A percentile compares a stretch with the other conserved stretches of the same genome.
Evolutionary conservation across 2,797 vertebrate genomes (phyloP).

Genomic region (Siniperca scherzeri): DNA sequence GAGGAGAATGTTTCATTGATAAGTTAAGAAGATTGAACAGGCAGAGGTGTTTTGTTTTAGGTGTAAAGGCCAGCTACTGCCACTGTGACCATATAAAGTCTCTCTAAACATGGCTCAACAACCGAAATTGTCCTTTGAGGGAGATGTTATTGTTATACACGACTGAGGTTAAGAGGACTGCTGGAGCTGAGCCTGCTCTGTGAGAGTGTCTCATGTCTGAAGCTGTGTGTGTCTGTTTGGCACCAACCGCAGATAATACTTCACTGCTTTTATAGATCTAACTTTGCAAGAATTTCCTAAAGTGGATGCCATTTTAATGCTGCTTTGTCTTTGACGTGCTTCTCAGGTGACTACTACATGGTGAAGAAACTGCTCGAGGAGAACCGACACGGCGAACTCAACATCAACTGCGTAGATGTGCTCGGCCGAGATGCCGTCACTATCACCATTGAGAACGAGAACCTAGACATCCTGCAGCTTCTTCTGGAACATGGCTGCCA

Average conservation of each 20-base stretch:
- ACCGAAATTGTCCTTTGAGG: slow-evolving; percentile 72
- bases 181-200: slow-evolving; percentile 47
- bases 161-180: slow-evolving; percentile 30
- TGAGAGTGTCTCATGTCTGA: not conserved
- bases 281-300: not conserved
- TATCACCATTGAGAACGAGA: slow-evolving; percentile 98
- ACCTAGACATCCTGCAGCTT: slow-evolving; percentile 96
- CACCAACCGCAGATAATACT: not conserved
- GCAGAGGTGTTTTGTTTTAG: slow-evolving; percentile 7
- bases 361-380: slow-evolving; percentile 98
- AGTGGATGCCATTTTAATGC: not conserved
- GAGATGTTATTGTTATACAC: slow-evolving; percentile 77
- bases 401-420: slow-evolving; percentile 97
- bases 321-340: not conserved
- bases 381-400: slow-evolving; percentile 94
- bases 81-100: slow-evolving; percentile 84
- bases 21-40: slow-evolving; percentile 52
- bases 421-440: slow-evolving; percentile 96
- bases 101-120: slow-evolving; percentile 50
- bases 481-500: slow-evolving; percentile 97
- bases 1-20: slow-evolving; percentile 64
- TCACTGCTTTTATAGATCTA: slow-evolving; percentile 14
- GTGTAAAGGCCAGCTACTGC: slow-evolving; percentile 13
- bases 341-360: slow-evolving; percentile 99
- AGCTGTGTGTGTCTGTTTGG: slow-evolving; percentile 12